Evolutionary conservation across 2,888 invertebrate genomes (phyloP).

Genomic region (Clistopyga incitator): DNA sequence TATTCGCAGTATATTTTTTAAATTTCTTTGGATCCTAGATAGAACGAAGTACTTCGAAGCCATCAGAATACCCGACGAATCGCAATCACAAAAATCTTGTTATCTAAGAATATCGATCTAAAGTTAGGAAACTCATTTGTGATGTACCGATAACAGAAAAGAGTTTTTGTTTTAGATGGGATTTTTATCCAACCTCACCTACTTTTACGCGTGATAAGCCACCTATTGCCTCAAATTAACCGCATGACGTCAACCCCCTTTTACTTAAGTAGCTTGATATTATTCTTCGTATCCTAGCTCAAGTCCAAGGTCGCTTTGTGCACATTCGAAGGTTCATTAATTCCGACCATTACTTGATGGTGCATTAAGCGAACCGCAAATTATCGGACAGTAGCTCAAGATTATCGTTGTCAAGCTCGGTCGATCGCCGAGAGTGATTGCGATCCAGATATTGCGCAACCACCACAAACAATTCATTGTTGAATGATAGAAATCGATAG

Average conservation of each 20-base stretch:
- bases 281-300: background rate
- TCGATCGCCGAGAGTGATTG: background rate
- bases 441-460: conserved; percentile 18
- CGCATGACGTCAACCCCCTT: background rate
- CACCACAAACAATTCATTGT: too few relatives aligned
- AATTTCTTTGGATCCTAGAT: too few relatives aligned
- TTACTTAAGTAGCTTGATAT: background rate
- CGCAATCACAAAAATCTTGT: too few relatives aligned
- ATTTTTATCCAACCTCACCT: background rate
- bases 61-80: too few relatives aligned
- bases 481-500: too few relatives aligned
- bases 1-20: too few relatives aligned
- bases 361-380: conserved; percentile 5
- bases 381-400: background rate
- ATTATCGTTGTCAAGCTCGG: background rate
- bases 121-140: too few relatives aligned
- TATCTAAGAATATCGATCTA: too few relatives aligned
- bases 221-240: background rate
- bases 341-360: background rate
- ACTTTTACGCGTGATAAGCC: background rate
- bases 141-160: too few relatives aligned
- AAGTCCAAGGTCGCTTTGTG: background rate
- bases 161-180: background rate
- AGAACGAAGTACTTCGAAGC: too few relatives aligned
- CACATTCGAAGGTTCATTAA: conserved; percentile 8